phyloP scores from a whole-genome alignment of 2,797 vertebrate genomes.

The Premnoplex brunnescens region DNA sequence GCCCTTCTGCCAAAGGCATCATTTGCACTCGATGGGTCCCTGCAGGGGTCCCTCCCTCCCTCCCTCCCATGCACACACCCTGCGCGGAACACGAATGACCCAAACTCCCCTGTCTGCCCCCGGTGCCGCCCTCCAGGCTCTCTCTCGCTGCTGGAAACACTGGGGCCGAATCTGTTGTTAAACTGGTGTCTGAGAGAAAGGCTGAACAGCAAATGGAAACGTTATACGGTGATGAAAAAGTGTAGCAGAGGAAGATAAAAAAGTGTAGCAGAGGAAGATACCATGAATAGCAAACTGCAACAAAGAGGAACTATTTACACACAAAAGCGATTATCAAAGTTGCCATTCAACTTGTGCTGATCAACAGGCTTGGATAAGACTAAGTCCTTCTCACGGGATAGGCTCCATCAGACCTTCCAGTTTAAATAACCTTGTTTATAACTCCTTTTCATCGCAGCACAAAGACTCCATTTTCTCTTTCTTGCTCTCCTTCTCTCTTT shows the following conservation, averaged over 20 bases:
- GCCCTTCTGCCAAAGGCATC: not conserved
- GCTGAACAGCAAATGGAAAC: not conserved
- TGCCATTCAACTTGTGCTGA: constrained; percentile 58
- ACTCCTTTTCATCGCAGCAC: constrained; percentile 66
- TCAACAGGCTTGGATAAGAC: constrained; percentile 66
- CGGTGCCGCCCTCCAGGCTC: not conserved
- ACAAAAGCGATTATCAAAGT: constrained; percentile 45
- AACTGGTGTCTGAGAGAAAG: not conserved
- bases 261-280: constrained; percentile 18
- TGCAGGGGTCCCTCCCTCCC: not conserved
- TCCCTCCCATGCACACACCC: not conserved
- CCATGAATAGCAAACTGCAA: constrained; percentile 3
- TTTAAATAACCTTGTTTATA: constrained; percentile 74
- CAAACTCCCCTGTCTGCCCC: not conserved
- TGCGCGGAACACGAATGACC: not conserved
- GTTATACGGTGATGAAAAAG: not conserved
- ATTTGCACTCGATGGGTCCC: not conserved
- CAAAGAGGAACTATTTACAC: constrained; percentile 48
- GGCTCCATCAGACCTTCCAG: constrained; percentile 65
- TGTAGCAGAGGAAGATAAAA: constrained; percentile 26
- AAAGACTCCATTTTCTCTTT: constrained; percentile 69
- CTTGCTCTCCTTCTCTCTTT: constrained; percentile 67
- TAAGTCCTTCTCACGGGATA: constrained; percentile 59
- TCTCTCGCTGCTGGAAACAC: not conserved
- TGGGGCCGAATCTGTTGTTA: not conserved